Percentiles rank a stretch among this genome's conserved stretches.
These are phyloP conservation scores for Otus sunia DNA, from an alignment of 2,113 vertebrate genomes.

Conservation along the genomic window DNA sequence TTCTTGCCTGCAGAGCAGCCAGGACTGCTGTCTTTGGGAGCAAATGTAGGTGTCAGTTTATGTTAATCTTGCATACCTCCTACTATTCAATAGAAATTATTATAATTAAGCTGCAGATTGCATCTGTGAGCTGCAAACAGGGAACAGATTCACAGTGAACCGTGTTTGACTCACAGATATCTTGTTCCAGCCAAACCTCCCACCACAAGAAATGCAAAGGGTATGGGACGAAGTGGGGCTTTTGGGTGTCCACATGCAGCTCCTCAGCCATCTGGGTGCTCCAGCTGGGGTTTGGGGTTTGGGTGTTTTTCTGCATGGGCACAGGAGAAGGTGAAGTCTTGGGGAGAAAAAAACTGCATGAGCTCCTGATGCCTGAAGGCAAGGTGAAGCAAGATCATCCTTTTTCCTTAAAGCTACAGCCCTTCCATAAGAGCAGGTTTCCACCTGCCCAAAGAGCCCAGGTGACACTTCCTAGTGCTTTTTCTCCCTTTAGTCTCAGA, in stretches of 20 bases:
- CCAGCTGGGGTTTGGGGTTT: not conserved
- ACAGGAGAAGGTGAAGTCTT: not conserved
- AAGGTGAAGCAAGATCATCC: not conserved
- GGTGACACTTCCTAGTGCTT: not conserved
- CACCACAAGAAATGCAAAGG: not conserved
- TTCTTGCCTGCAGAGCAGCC: not conserved
- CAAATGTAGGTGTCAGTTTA: not conserved
- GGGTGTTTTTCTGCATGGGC: not conserved
- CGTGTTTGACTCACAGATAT: accelerated
- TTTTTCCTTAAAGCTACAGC: not conserved
- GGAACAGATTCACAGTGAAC: not conserved
- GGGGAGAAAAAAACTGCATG: not conserved
- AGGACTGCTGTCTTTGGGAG: not conserved
- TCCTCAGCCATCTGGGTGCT: not conserved
- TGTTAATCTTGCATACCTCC: not conserved
- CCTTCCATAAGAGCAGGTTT: not conserved
- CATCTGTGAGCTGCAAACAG: not conserved
- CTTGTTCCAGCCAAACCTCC: not conserved
- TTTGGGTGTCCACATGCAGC: not conserved
- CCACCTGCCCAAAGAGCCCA: not conserved
- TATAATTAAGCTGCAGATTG: not conserved
- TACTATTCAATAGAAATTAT: not conserved
- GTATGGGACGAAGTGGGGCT: not conserved
- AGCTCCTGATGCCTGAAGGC: not conserved
- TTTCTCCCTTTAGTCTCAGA: not conserved